Conservation (phyloP, 2,113 vertebrate genomes). For the Triplophysa rosa region DNA sequence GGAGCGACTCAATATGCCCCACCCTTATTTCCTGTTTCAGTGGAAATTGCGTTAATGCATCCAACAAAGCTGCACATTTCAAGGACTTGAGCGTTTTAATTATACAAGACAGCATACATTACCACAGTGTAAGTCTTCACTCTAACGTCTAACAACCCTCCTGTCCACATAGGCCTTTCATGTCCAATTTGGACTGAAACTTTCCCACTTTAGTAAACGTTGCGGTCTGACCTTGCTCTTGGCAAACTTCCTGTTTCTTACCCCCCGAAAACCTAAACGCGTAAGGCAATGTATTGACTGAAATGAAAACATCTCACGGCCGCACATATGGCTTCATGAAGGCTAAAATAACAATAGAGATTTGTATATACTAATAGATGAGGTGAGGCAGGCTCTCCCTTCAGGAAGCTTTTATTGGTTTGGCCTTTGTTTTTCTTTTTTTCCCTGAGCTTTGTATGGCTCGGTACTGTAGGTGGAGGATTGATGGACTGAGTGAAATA, state of each 20-base stretch:
- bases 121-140: neutral
- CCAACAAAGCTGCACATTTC: neutral
- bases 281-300: neutral
- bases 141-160: no score
- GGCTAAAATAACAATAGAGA: constrained; percentile 40
- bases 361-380: constrained; percentile 45
- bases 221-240: constrained; percentile 4
- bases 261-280: neutral
- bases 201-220: neutral
- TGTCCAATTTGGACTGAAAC: neutral
- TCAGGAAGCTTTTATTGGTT: constrained; percentile 42
- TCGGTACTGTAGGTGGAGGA: constrained; percentile 32
- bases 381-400: constrained; percentile 38
- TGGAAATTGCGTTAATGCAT: no score
- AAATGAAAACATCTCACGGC: constrained; percentile 16
- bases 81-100: neutral
- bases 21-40: no score
- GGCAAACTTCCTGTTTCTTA: neutral
- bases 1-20: no score
- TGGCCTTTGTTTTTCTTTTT: constrained; percentile 39
- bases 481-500: constrained; percentile 42
- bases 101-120: neutral
- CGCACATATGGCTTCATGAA: constrained; percentile 23
- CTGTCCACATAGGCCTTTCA: neutral
- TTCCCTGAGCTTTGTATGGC: constrained; percentile 16